Evolutionary conservation across 2,888 invertebrate genomes (phyloP), one percentile per base, ranked within the genome.

Genomic region (Athrips mouffetella): DNA sequence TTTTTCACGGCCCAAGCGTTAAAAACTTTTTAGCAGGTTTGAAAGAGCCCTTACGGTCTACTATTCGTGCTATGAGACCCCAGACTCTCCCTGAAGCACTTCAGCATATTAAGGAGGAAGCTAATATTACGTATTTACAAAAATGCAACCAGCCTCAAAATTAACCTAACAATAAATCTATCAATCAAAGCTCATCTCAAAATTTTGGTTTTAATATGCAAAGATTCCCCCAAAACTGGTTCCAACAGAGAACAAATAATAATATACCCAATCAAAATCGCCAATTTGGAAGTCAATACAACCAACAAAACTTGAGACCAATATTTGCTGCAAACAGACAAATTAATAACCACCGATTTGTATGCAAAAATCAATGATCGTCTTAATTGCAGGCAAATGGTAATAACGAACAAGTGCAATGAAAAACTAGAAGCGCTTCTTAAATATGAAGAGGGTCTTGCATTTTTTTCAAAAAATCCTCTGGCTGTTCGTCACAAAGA

Each of bases 401-500:
- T n/a, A 18, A 37, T 7, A 8, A 37, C 18, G 7, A 37, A 37
- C 15, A 37, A 37, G 18, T 20, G 37, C 16, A 37, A 37, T 37
- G 27, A 25, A n/a, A 25, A 4, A 18, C 29, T 27, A 16, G 29
- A 42, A 27, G 42, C 42, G n/a, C 42, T 29, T 7, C 27, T 42
- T 27, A 8, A 42, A 27, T 42, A 42, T 8, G 27, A 42, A n/a
- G 29, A 42, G n/a, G 29, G 27, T 16, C 29, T 15, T 16, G 42
- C 42, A 1, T 16, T 42, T 7, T 42, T 29, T 15, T 16, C 27
- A 1, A 42, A 27, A 16, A 42, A 27, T 29, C 42, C 42, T 16
- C 16, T 42, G 3, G 42, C 42, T 13, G 42, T 16, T 15, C 42
- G 42, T 29, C 25, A 42, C n/a, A 42, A 42, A 11, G 27, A 25